Evolutionary conservation across 2,888 invertebrate species (phyloP).

Genomic region (Melangyna quadrimaculata): DNA sequence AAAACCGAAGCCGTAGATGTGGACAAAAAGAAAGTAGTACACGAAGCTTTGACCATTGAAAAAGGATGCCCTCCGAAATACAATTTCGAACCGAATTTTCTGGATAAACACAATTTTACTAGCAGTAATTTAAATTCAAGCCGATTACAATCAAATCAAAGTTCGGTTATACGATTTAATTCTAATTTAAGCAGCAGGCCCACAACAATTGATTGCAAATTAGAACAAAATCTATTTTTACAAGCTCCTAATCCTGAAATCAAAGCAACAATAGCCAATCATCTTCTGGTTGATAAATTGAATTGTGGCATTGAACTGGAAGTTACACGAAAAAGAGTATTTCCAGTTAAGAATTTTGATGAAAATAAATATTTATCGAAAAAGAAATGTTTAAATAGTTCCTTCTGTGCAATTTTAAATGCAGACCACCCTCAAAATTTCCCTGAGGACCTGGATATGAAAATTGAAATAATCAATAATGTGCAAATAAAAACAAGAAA

Average conservation of each 20-base stretch:
- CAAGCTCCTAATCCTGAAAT: constrained; percentile 4
- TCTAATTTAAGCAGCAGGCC: not conserved
- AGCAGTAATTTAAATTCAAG: not conserved
- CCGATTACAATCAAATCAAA: not conserved
- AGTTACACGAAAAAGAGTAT: constrained; percentile 38
- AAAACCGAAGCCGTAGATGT: constrained; percentile 94
- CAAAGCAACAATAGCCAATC: not conserved
- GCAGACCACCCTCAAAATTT: not conserved
- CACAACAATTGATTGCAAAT: not conserved
- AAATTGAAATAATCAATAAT: not conserved
- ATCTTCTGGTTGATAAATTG: not conserved
- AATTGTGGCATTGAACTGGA: constrained; percentile 40
- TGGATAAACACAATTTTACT: constrained; percentile 69
- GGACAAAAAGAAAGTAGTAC: constrained; percentile 81
- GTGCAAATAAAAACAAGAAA: not conserved
- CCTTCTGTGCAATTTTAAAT: not conserved
- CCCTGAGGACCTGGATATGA: not conserved
- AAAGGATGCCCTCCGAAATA: constrained; percentile 85
- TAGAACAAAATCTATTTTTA: not conserved
- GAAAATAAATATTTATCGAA: constrained; percentile 15
- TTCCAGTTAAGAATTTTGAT: constrained; percentile 3
- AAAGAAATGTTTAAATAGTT: constrained; percentile 13
- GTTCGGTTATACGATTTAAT: not conserved
- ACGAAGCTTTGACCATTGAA: constrained; percentile 55
- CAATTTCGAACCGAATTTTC: constrained; percentile 89